Conservation (phyloP, 2,113 vertebrate genomes). For the Geothlypis trichas region DNA sequence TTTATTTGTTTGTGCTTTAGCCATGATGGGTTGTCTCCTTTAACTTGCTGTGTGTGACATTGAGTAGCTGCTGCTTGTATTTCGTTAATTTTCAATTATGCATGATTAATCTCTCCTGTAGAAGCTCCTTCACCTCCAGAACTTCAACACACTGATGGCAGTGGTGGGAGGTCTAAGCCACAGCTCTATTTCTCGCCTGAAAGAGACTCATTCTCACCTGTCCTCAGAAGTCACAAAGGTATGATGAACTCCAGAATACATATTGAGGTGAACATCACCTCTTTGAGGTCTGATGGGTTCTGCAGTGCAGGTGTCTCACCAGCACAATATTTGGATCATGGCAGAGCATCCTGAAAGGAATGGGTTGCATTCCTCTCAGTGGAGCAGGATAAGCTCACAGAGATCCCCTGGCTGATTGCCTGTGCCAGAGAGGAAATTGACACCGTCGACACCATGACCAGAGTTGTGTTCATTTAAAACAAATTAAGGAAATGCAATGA, state of each 20-base stretch:
- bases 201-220: slow-evolving; percentile 92
- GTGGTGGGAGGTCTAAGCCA: slow-evolving; percentile 96
- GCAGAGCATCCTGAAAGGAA: background rate
- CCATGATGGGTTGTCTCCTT: background rate
- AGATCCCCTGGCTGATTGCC: background rate
- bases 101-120: slow-evolving; percentile 55
- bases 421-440: background rate
- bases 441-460: background rate
- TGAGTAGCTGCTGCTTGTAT: background rate
- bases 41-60: background rate
- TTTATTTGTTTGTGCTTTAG: background rate
- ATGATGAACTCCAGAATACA: background rate
- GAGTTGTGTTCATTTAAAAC: background rate
- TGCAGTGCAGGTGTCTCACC: background rate
- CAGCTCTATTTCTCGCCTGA: slow-evolving; percentile 94
- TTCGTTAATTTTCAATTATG: background rate
- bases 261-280: background rate
- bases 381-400: background rate
- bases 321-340: background rate
- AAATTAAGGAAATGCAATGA: slow-evolving; percentile 4
- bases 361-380: background rate
- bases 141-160: slow-evolving; percentile 97
- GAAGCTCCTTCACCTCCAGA: slow-evolving; percentile 95
- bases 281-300: background rate
- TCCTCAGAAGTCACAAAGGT: slow-evolving; percentile 92